A percentile compares a stretch with the other conserved stretches of the same genome.
These are phyloP conservation scores for Myrmecophaga tridactyla DNA, from an alignment of 2,113 vertebrate genomes.

Conservation along the genomic window DNA sequence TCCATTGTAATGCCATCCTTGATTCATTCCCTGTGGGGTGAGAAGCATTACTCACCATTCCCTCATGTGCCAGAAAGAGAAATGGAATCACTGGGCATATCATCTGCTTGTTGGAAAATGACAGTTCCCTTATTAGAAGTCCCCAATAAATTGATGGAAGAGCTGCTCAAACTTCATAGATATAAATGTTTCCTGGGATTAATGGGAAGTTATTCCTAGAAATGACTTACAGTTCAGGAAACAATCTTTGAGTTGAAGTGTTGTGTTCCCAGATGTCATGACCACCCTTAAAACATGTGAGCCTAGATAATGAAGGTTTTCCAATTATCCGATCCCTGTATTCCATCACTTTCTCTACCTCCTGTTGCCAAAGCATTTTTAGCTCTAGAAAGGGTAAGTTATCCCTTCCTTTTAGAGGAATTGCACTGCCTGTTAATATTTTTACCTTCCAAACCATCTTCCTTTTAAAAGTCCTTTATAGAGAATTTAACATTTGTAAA, in stretches of 20 bases:
- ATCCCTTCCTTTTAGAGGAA: background rate
- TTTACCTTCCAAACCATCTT: background rate
- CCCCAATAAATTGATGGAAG: slow-evolving; percentile 40
- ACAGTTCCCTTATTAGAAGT: slow-evolving; percentile 54
- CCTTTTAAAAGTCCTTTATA: background rate
- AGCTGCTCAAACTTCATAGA: slow-evolving; percentile 52
- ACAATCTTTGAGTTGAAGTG: background rate
- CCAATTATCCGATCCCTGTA: background rate
- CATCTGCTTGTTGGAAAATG: slow-evolving; percentile 60
- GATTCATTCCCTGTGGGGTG: slow-evolving; percentile 4
- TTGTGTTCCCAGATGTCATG: background rate
- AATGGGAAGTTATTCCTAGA: slow-evolving; percentile 56
- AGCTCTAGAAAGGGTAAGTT: background rate
- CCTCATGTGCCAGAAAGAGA: slow-evolving; percentile 53
- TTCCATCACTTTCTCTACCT: background rate
- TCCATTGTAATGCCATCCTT: slow-evolving; percentile 8
- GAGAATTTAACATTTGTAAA: background rate
- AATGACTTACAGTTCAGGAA: slow-evolving; percentile 43
- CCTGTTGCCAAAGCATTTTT: background rate
- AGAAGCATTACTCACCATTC: slow-evolving; percentile 32
- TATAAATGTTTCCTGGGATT: slow-evolving; percentile 54
- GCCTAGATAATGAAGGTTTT: background rate
- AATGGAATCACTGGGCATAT: slow-evolving; percentile 57
- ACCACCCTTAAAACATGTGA: background rate
- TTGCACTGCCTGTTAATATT: background rate